Base-by-base conservation (phyloP, 1,140 invertebrate species). In the Lanistes nyassanus region DNA sequence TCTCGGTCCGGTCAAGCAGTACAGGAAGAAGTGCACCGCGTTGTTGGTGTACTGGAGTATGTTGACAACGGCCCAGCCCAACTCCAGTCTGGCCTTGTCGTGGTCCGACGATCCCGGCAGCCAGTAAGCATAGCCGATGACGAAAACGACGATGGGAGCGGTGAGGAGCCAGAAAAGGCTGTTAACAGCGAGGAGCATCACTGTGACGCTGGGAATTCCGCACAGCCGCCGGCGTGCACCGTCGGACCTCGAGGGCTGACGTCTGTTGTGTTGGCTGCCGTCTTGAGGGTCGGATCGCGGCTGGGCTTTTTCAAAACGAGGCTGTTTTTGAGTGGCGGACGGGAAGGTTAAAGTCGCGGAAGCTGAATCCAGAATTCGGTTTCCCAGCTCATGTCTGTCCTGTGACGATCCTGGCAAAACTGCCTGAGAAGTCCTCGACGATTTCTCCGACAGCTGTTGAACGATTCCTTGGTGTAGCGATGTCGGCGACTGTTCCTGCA, bases 11-110 rank as follows among this genome's bases (percentile, higher is more conserved):
- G 84, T 86, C 21, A 86, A 76, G 76, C 82, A 86, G 73, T 86
- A 87, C 16, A 88, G 70, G 72, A 87, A 83, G 77, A 88, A 86
- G 80, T 88, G 86, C 19, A 84, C 76, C 16, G 84, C 73, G 64
- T 87, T 84, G 74, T 88, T 88, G 4, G 80, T 73, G 70, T 86
- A 87, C 74, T 86, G 83, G 6, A 87, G 74, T 73, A 86, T 80
- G 66, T 85, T 86, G 2, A 82, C 83, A 26, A 88, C 60, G n/a
- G 81, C 79, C 83, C 84, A 86, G 7, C 77, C 76, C 13, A 88
- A 67, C 39, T 78, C 70, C 16, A 83, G 42, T 31, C 62, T 56
- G 11, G 83, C 85, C 4, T 55, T 36, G 11, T 64, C 65, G 7
- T 72, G 66, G 1, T 64, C 76, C 6, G 65, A 36, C 5, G 74